Base-by-base conservation (phyloP, 2,888 invertebrate genomes). In the Chironomus riparius region DNA sequence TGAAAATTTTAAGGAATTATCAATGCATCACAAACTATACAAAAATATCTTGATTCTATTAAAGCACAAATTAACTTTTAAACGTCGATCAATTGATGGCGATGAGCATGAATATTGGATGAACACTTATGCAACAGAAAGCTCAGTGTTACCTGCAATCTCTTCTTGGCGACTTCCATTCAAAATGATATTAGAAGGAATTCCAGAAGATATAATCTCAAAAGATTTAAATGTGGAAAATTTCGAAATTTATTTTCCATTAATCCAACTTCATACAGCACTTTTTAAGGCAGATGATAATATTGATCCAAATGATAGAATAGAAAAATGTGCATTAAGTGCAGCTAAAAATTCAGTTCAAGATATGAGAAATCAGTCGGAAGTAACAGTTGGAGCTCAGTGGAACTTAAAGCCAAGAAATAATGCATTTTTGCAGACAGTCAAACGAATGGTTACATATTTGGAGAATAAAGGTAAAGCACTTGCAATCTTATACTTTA, bases 141-240 rank as follows among this genome's bases (percentile, higher is more conserved):
- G 81, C 48, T 82, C 83, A 4, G 80, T 83, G 1, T 77, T 84
- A 50, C 85, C 84, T 2, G 83, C 83, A 78, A 83, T 84, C 38
- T 79, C 84, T 0, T 83, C 83, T n/a, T 84, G 82, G 79, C 82
- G 84, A 10, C 79, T 84, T 76, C 84, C 84, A 1, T 84, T 84
- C 21, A 81, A 80, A 77, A 82, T 83, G 2, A 80, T 84, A 73
- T 81, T 84, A 0, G 81, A 83, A 48, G 80, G 82, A 21, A 81
- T 82, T 0, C 77, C 83, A 0, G 82, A 82, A 76, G 81, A 82
- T 76, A 76, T 78, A 74, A 72, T 79, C 50, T 77, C 81, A 70
- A 80, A 80, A 68, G 84, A 84, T 78, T 77, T 84, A 0, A 81
- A 80, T 77, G 82, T 84, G n/a, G 83, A 82, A 68, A 83, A 82